Conservation (phyloP, 2,113 vertebrate genomes). For the Oryzias celebensis region DNA sequence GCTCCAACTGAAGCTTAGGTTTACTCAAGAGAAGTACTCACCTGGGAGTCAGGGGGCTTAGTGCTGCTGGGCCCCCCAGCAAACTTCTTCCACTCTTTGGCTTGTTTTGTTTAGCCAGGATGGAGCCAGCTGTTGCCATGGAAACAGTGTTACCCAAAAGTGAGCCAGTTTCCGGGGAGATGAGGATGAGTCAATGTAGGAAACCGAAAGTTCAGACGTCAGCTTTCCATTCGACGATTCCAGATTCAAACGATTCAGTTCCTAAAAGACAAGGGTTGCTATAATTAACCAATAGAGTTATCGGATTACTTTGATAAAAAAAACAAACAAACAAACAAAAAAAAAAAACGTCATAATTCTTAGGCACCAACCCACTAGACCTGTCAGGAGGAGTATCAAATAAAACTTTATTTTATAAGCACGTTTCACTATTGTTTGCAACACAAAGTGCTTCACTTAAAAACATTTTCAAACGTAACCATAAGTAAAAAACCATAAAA, state of each 20-base stretch:
- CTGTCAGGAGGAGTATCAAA: too few species aligned
- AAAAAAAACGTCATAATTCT: background rate
- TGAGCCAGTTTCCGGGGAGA: conserved; percentile 89
- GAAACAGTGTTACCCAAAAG: conserved; percentile 61
- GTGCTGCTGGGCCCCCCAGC: conserved; percentile 87
- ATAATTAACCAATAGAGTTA: background rate
- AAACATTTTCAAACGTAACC: too few species aligned
- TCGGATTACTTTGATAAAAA: background rate
- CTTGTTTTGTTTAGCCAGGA: conserved; percentile 95
- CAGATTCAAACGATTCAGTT: conserved; percentile 95
- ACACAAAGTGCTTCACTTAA: too few species aligned
- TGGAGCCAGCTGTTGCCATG: conserved; percentile 84
- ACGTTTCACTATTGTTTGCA: too few species aligned
- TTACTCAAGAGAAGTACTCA: conserved; percentile 40
- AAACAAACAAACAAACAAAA: too few species aligned
- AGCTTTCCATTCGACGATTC: conserved; percentile 96
- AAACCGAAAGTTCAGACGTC: conserved; percentile 91
- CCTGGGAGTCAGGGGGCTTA: conserved; percentile 96
- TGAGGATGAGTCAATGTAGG: conserved; percentile 96
- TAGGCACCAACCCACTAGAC: too few species aligned
- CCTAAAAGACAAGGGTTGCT: conserved; percentile 69
- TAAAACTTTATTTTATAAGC: too few species aligned
- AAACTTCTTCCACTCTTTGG: conserved; percentile 94
- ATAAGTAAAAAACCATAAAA: too few species aligned
- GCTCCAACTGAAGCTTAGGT: too few species aligned